Base-by-base conservation (phyloP, 2,113 vertebrate species). In the Numenius arquata region DNA sequence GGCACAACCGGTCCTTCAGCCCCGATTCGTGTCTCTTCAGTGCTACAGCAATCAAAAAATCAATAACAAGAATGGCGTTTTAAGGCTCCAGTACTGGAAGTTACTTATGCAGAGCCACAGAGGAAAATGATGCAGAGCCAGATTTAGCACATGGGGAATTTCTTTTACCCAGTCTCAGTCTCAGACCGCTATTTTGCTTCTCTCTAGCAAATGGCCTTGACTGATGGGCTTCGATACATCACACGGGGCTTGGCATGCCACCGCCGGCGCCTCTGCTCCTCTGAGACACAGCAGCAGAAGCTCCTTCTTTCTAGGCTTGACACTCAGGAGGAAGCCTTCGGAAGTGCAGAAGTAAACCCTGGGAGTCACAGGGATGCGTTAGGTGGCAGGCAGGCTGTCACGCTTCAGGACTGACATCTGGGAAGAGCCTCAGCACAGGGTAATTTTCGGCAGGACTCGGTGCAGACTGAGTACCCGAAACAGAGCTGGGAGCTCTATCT, bases 161-260 rank as follows among this genome's bases (percentile, higher is more conserved):
- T 56, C 30, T 95, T 18, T 83, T 70, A 56, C 65, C 55, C 45
- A 8, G 7, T 30, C n/a, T 68, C 67, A 73, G 50, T 82, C 75
- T 89, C 88, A 84, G 43, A 52, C 38, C 56, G 30, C 63, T 92
- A 27, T 81, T 90, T 89, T 65, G 29, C 32, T 77, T 96, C 79
- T 72, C 83, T 95, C 22, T 92, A 93, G 80, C 52, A 94, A 90
- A 63, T 36, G 29, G 67, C 47, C 18, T 73, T 81, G 55, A 34
- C 47, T 67, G 48, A 43, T 80, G 62, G 43, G 85, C 43, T 79
- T 88, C 1, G 3, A 1, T 55, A 36, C 23, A 79, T 88, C 63
- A 25, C 5, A 1, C 0, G 4, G 20, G 48, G 36, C 66, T 83
- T 66, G 48, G 67, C 50, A 9, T 32, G n/a, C 41, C 40, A 1